Evolutionary conservation across 2,113 vertebrate genomes (phyloP).

Genomic region (Laticauda laticaudata): DNA sequence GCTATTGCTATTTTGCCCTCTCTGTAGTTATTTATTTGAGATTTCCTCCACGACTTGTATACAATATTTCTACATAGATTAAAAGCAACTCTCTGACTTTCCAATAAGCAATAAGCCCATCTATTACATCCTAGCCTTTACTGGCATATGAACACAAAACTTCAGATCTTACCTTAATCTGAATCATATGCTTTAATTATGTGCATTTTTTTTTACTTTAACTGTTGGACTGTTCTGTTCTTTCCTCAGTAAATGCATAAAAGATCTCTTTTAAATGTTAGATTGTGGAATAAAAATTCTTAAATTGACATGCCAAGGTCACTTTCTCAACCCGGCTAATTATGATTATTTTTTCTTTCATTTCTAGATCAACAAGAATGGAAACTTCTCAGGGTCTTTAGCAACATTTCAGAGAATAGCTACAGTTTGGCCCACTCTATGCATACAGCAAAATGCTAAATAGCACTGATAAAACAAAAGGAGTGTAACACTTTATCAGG

Average conservation of each 20-base stretch:
- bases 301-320: neutral
- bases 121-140: neutral
- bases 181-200: neutral
- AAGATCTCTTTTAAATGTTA: neutral
- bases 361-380: neutral
- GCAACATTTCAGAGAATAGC: neutral
- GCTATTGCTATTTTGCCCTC: neutral
- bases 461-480: neutral
- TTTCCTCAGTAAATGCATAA: neutral
- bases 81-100: neutral
- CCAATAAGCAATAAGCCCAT: neutral
- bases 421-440: neutral
- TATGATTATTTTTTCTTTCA: neutral
- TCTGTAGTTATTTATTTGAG: neutral
- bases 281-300: neutral
- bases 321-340: neutral
- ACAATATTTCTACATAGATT: neutral
- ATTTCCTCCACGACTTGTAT: neutral
- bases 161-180: neutral
- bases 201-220: neutral
- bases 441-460: neutral
- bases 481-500: neutral
- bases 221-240: neutral
- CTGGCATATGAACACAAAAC: neutral
- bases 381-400: neutral